phyloP scores from a whole-genome alignment of 2,888 invertebrate species.

The Pristionchus exspectatus region DNA sequence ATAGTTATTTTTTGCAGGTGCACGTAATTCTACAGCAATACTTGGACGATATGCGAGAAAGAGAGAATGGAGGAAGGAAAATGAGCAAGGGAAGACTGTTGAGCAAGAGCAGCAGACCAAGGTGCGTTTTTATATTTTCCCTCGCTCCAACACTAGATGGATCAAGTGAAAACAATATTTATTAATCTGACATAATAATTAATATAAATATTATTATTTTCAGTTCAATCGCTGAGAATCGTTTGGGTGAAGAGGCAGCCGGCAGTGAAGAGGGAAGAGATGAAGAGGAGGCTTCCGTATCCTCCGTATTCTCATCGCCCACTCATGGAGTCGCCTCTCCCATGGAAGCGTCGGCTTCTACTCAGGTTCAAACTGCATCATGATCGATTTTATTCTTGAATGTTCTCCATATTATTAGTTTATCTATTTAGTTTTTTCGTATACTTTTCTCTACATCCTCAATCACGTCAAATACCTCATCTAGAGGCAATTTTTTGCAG shows the following conservation, averaged over 20 bases:
- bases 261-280: background rate
- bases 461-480: too few species aligned
- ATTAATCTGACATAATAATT: too few species aligned
- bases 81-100: slow-evolving; percentile 38
- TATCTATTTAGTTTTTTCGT: too few species aligned
- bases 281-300: background rate
- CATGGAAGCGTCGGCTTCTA: background rate
- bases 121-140: background rate
- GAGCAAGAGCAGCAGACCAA: slow-evolving; percentile 21
- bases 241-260: background rate
- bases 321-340: background rate
- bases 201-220: background rate
- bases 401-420: too few species aligned
- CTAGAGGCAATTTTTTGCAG: background rate
- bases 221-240: slow-evolving; percentile 45
- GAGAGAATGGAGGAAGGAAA: background rate
- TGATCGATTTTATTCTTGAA: too few species aligned
- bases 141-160: too few species aligned
- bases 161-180: too few species aligned
- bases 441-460: background rate
- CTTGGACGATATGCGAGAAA: slow-evolving; percentile 35
- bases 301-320: slow-evolving; percentile 9
- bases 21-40: slow-evolving; percentile 48
- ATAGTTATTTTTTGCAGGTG: background rate
- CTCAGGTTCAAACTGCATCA: background rate